Base-by-base conservation (phyloP, 2,797 vertebrate genomes). In the Delichon dasypus region DNA sequence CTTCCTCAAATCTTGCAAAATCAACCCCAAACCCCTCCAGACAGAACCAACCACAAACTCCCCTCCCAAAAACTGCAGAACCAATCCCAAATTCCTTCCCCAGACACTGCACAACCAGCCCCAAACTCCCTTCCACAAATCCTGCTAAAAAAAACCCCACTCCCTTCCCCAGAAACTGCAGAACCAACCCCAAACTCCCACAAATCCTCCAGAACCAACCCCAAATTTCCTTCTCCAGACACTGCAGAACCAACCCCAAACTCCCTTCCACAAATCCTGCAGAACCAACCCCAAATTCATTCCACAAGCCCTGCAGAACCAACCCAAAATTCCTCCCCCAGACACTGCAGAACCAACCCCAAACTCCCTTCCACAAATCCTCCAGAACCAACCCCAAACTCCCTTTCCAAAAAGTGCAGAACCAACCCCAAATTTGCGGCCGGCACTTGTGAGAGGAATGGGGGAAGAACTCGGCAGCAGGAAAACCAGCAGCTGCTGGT, bases 21-120 rank as follows among this genome's bases (percentile, higher is more conserved):
- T 5, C 9, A n/a, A 32, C 9, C 27, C 20, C 34, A 13, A 53
- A 68, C 4, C 36, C 34, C 7, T 30, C 7, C 30, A n/a, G n/a
- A 13, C 38, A 42, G 34, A 34, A 11, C n/a, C 10, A 15, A 36
- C 23, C 34, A n/a, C 22, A 36, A 58, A 58, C 1, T 14, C 18
- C 4, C n/a, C 2, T 36, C 9, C 1, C 14, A 68, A 17, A 51
- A 4, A 3, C 27, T 32, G 21, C 21, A 25, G 34, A 51, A 2
- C 4, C 13, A 40, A 42, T 16, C 38, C 16, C 29, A n/a, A 54
- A n/a, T 4, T 14, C 21, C 15, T 36, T 36, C 34, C 16, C 5
- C 14, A 47, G 4, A 44, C 3, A 2, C 11, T 45, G 16, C 44
- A 51, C 20, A 30, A 3, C 34, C 8, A 6, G 27, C 34, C 16